phyloP scores from a whole-genome alignment of 2,113 vertebrate species.

The Dicentrarchus labrax region DNA sequence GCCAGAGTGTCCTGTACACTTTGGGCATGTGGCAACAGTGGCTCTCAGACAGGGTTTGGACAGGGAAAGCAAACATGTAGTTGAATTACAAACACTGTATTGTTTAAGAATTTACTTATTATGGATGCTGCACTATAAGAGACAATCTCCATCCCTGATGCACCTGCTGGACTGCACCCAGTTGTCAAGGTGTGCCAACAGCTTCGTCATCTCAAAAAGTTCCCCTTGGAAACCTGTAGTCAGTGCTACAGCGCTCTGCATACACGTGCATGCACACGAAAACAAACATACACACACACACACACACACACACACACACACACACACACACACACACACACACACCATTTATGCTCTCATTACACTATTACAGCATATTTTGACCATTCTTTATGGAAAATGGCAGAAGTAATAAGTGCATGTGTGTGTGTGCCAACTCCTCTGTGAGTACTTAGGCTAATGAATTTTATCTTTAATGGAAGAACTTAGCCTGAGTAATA shows the following conservation, averaged over 20 bases:
- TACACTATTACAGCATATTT: slow-evolving; percentile 46
- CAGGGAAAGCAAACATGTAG: too few relatives aligned
- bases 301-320: slow-evolving; percentile 24
- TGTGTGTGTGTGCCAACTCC: slow-evolving; percentile 52
- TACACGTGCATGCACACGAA: slow-evolving; percentile 7
- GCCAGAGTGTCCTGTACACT: slow-evolving; percentile 4
- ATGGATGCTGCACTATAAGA: slow-evolving; percentile 21
- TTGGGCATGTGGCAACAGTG: slow-evolving; percentile 4
- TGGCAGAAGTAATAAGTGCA: neutral
- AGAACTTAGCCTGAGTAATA: slow-evolving; percentile 54
- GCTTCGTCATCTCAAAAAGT: slow-evolving; percentile 60
- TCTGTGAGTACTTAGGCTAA: slow-evolving; percentile 74
- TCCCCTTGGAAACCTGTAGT: slow-evolving; percentile 43
- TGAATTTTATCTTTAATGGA: slow-evolving; percentile 73
- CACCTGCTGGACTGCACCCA: slow-evolving; percentile 70
- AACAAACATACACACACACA: slow-evolving; percentile 32
- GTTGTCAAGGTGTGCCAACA: slow-evolving; percentile 74
- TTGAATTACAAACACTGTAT: neutral
- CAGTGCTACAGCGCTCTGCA: neutral
- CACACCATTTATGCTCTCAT: slow-evolving; percentile 13
- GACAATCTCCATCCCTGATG: slow-evolving; percentile 62
- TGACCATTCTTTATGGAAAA: slow-evolving; percentile 56
- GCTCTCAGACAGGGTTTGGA: neutral
- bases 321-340: slow-evolving; percentile 15
- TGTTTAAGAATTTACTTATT: slow-evolving; percentile 19